Evolutionary conservation across 2,797 vertebrate species (phyloP).

Genomic region (Varecia variegata): DNA sequence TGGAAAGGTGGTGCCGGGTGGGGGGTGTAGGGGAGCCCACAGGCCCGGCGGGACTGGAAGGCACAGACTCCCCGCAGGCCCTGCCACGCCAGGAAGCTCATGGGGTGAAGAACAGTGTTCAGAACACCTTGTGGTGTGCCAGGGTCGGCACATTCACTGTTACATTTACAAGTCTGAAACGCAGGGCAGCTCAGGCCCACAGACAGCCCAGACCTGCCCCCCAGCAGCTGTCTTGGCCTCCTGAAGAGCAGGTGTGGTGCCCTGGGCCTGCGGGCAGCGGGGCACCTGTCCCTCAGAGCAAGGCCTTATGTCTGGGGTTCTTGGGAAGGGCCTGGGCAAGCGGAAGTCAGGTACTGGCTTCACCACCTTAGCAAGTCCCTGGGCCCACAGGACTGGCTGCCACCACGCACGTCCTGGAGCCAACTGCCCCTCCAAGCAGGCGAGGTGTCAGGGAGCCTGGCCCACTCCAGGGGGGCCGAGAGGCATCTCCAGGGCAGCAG

Average conservation of each 20-base stretch:
- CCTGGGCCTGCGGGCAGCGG: background rate
- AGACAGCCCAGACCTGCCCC: fast-evolving
- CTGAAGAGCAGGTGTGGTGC: background rate
- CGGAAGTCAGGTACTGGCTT: background rate
- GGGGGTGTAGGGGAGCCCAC: background rate
- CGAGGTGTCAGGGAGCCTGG: too few relatives aligned
- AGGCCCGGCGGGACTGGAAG: background rate
- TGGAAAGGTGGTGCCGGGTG: fast-evolving
- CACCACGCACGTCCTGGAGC: too few relatives aligned
- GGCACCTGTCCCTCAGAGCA: background rate
- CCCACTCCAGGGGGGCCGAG: background rate
- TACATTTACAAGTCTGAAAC: fast-evolving
- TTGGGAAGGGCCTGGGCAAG: background rate
- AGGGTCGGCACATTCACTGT: fast-evolving
- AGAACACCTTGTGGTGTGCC: too few relatives aligned
- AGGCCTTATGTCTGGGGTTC: background rate
- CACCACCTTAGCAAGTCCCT: background rate
- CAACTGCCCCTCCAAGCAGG: background rate
- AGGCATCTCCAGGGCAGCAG: background rate
- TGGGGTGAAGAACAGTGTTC: background rate
- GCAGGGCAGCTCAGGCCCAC: background rate
- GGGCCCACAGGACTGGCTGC: background rate
- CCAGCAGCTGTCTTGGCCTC: background rate
- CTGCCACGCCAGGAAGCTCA: background rate
- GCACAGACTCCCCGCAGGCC: background rate